Base-by-base conservation (phyloP, 2,113 vertebrate species). In the Hippopotamus amphibius region DNA sequence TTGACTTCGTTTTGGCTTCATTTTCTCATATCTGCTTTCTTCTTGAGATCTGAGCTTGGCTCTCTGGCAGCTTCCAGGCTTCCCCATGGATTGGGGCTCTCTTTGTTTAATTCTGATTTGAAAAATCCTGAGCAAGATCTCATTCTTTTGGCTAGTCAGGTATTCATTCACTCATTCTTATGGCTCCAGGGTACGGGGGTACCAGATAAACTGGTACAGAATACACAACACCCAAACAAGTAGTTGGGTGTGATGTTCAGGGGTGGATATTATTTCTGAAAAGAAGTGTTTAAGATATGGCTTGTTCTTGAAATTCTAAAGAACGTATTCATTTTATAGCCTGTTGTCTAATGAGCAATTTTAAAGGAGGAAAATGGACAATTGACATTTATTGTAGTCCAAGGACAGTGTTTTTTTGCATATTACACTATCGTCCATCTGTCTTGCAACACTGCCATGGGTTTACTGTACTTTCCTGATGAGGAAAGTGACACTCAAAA, bases 291-390 rank as follows among this genome's bases (percentile, higher is more conserved):
- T 81, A 53, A 69, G 46, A 3, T 46, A 26, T 66, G 88, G 12
- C 66, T 94, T 97, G 71, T 88, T 71, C 12, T 68, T 3, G 6
- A 61, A 48, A 33, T 72, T 93, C 48, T 93, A 46, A 93, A 72
- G 55, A 83, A 68, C 10, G 14, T 61, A 15, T 69, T 95, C 19
- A 43, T 88, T 65, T 92, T 33, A 65, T 95, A 15, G 26, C n/a
- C 17, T 43, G 11, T 85, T 66, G 46, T 55, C 57, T 80, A 43
- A 66, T 15, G 71, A 89, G 12, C 57, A 85, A 2, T 89, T 63
- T 81, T 77, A 90, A 82, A 90, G 81, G 43, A 95, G 76, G 86
- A 83, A 46, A 93, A 21, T 50, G 53, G 50, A 43, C 41, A 55
- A 24, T 37, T 76, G 66, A 61, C 19, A 83, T 85, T 97, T 71